Evolutionary conservation across 2,888 invertebrate genomes (phyloP).

Genomic region (Rhagonycha fulva): DNA sequence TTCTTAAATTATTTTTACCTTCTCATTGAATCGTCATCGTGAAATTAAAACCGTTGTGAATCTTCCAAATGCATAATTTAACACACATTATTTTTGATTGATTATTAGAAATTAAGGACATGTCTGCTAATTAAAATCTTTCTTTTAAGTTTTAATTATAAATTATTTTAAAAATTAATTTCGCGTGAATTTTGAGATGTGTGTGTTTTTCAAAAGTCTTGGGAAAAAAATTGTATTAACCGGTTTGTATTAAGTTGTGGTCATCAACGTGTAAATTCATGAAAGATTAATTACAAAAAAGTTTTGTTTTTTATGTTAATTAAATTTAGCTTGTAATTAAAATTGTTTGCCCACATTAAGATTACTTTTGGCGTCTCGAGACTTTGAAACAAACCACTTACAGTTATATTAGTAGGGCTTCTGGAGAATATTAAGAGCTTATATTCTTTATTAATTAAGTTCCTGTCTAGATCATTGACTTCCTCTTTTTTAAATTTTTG

Average conservation of each 20-base stretch:
- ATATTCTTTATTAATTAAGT: not conserved
- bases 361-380: not conserved
- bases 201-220: not conserved
- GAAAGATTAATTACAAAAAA: not conserved
- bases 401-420: not conserved
- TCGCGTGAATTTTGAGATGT: not conserved
- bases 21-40: not conserved
- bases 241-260: not conserved
- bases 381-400: not conserved
- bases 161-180: not conserved
- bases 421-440: not conserved
- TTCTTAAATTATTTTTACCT: not conserved
- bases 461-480: constrained; percentile 1
- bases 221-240: not conserved
- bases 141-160: not conserved
- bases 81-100: not conserved
- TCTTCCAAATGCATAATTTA: not conserved
- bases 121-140: not conserved
- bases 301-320: not conserved
- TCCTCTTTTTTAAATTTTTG: not conserved
- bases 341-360: not conserved
- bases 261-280: not conserved
- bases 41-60: not conserved
- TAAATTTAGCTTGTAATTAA: not conserved
- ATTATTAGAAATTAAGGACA: not conserved